Evolutionary conservation across 1,140 invertebrate genomes (phyloP), one percentile per base, ranked within the genome.

Genomic region (Penaeus japonicus): DNA sequence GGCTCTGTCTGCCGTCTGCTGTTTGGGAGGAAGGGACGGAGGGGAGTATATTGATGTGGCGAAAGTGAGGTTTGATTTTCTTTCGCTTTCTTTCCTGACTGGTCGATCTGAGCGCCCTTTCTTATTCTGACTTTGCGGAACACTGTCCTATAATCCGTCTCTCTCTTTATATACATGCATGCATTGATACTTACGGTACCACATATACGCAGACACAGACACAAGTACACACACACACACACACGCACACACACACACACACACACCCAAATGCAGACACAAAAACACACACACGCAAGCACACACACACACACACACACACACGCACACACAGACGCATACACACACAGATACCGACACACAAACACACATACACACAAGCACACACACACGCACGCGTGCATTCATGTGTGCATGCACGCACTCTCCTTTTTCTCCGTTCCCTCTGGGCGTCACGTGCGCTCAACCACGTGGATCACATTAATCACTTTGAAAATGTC

Each of bases 231-330:
- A 47, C 39, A 47, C 39, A 47, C 39, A 47, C 2, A 47, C 39
- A 47, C 39, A 47, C 39, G 12, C 39, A 47, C 39, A 7, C 39
- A 47, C 2, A 47, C 0, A 47, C 77, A 39, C 77, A n/a, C 18
- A 27, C 77, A 79, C 35, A 79, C 77, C 18, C 12, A 79, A 22
- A 79, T 24, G 47, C 18, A 79, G 15, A 79, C 35, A 79, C 77
- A 79, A 32, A 79, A 17, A 79, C 77, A 79, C 77, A 79, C 18
- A 79, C 77, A 79, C 77, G 47, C 77, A 47, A 32, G 47, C 35
- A 79, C 35, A 79, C 77, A 79, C 32, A 79, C 35, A 47, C 39
- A 47, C 77, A 79, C 18, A 79, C 35, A 79, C 35, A 47, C 20
- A 39, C n/a, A 78, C 20, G 7, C 24, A 35, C 20, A 5, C 20